phyloP scores from a whole-genome alignment of 2,888 invertebrate genomes.

The Thera britannica region DNA sequence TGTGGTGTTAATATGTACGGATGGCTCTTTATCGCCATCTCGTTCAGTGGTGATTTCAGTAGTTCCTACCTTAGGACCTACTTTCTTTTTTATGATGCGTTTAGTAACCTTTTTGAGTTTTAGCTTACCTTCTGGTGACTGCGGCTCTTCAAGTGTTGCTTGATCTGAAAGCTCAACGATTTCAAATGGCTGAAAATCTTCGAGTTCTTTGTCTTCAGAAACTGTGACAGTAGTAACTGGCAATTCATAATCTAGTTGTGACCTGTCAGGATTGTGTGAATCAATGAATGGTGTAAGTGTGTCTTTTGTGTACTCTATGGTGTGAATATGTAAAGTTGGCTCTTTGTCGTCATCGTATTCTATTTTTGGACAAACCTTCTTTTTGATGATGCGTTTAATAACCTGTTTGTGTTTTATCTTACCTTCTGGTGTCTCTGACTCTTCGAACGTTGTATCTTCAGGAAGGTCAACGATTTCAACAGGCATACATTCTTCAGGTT shows the following conservation, averaged over 20 bases:
- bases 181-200: background rate
- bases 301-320: slow-evolving; percentile 1
- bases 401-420: slow-evolving; percentile 15
- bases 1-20: slow-evolving; percentile 46
- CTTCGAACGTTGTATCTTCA: background rate
- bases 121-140: background rate
- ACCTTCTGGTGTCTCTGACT: background rate
- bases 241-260: slow-evolving; percentile 36
- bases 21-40: slow-evolving; percentile 49
- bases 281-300: background rate
- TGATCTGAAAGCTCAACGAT: background rate
- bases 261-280: slow-evolving; percentile 21
- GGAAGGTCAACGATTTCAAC: background rate
- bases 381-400: slow-evolving; percentile 5
- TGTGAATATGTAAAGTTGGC: background rate
- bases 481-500: background rate
- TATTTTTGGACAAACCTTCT: slow-evolving; percentile 25
- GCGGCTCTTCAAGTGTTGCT: slow-evolving; percentile 7
- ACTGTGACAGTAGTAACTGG: slow-evolving; percentile 42
- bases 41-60: slow-evolving; percentile 31
- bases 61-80: slow-evolving; percentile 44
- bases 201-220: slow-evolving; percentile 48
- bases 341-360: background rate
- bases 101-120: slow-evolving; percentile 1
- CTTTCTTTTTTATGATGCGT: slow-evolving; percentile 28